Percentiles rank a stretch among this genome's conserved stretches.
Evolutionary conservation across 2,113 vertebrate species (phyloP).

Genomic region (Brachirus orientalis): DNA sequence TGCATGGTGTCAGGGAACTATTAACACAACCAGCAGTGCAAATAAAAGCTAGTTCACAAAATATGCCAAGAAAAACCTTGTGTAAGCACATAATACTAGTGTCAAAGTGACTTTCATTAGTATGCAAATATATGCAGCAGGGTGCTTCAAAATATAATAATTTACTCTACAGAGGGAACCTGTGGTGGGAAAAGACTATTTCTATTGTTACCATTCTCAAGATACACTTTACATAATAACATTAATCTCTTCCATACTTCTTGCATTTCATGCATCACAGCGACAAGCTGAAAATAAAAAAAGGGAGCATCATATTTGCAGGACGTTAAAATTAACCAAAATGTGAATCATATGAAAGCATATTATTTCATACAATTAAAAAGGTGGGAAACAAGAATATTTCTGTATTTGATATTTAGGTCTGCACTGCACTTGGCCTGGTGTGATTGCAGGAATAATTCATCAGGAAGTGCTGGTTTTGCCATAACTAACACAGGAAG

Average conservation of each 20-base stretch:
- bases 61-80: background rate
- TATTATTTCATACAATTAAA: background rate
- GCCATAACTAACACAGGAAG: background rate
- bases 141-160: constrained; percentile 17
- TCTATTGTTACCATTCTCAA: constrained; percentile 1
- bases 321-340: background rate
- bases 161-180: constrained; percentile 22
- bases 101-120: constrained; percentile 9
- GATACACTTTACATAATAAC: background rate
- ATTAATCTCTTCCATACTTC: background rate
- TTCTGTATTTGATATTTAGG: constrained; percentile 13
- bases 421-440: background rate
- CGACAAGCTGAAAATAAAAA: background rate
- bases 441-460: background rate
- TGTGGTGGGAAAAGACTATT: background rate
- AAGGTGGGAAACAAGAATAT: background rate
- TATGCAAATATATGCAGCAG: constrained; percentile 38
- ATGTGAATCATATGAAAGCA: constrained; percentile 1
- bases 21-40: constrained; percentile 7
- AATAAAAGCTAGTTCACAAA: background rate
- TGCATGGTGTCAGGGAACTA: background rate
- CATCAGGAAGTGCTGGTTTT: background rate
- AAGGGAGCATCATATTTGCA: background rate
- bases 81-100: background rate
- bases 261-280: background rate